Evolutionary conservation across 2,113 vertebrate species (phyloP).

Genomic region (Echinops telfairi): DNA sequence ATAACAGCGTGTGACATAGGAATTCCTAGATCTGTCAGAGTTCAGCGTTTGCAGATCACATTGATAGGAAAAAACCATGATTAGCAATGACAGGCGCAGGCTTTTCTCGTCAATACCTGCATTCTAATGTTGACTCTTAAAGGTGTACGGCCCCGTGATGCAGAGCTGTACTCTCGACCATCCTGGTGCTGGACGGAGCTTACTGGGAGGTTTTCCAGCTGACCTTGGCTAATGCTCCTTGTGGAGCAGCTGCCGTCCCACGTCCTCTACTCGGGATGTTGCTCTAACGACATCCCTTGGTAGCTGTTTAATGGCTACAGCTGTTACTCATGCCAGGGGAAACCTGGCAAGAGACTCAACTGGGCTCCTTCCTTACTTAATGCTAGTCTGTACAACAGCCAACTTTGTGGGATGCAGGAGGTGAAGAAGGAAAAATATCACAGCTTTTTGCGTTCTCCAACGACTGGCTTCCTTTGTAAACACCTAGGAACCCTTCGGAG

Average conservation of each 20-base stretch:
- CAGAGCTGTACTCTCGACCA: constrained; percentile 42
- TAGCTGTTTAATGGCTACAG: constrained; percentile 63
- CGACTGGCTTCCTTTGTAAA: constrained; percentile 36
- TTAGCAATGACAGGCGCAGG: not conserved
- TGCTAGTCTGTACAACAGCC: constrained; percentile 49
- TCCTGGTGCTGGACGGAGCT: constrained; percentile 12
- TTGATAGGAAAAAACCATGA: not conserved
- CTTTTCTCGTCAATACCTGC: not conserved
- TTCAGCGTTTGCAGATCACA: constrained; percentile 2
- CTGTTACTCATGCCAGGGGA: constrained; percentile 51
- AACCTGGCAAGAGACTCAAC: constrained; percentile 63
- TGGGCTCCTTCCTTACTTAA: constrained; percentile 45
- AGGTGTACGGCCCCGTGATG: not conserved
- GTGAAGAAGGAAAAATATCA: constrained; percentile 53
- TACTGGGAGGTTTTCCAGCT: constrained; percentile 46
- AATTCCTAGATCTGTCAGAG: constrained; percentile 21
- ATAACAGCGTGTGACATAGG: not conserved
- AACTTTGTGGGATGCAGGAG: constrained; percentile 23
- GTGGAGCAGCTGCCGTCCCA: constrained; percentile 59
- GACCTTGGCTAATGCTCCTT: constrained; percentile 46
- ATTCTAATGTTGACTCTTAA: constrained; percentile 3
- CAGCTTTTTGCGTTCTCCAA: constrained; percentile 16
- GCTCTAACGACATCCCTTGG: constrained; percentile 46
- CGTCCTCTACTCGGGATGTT: not conserved
- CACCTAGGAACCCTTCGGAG: constrained; percentile 60